A percentile compares a stretch with the other conserved stretches of the same genome.
Evolutionary conservation across 2,888 invertebrate genomes (phyloP).

Genomic region (Asteroscopus sphinx): DNA sequence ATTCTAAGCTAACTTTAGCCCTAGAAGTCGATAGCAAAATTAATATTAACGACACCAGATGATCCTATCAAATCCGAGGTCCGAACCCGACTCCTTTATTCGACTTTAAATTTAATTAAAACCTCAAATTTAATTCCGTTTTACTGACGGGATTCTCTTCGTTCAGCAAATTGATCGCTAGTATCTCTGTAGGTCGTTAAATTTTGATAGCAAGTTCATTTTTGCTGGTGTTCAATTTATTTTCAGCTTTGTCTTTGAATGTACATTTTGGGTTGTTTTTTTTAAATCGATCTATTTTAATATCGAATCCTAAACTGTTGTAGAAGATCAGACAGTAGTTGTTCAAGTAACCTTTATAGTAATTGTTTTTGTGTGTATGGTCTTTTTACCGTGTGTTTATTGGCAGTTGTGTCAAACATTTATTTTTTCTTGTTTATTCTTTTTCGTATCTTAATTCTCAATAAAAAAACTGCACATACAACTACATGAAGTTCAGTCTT

Average conservation of each 20-base stretch:
- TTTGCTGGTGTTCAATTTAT: constrained; percentile 40
- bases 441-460: no score
- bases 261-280: constrained; percentile 5
- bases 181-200: constrained; percentile 52
- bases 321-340: neutral
- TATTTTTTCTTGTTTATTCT: no score
- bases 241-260: constrained; percentile 24
- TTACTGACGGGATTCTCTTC: constrained; percentile 52
- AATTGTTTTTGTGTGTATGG: no score
- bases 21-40: constrained; percentile 56
- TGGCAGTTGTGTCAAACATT: no score
- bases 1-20: constrained; percentile 25
- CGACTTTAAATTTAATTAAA: constrained; percentile 72
- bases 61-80: constrained; percentile 58
- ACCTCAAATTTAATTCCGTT: constrained; percentile 69
- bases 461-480: no score
- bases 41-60: constrained; percentile 59
- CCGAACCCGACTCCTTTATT: constrained; percentile 54
- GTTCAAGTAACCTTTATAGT: neutral
- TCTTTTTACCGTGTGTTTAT: no score
- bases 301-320: neutral
- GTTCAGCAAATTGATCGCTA: constrained; percentile 60
- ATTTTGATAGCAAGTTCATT: constrained; percentile 54
- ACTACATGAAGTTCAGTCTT: no score
- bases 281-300: constrained; percentile 1